These are phyloP conservation scores for Pentalonia nigronervosa DNA, from an alignment of 1,140 invertebrate species.

Conservation along the genomic window DNA sequence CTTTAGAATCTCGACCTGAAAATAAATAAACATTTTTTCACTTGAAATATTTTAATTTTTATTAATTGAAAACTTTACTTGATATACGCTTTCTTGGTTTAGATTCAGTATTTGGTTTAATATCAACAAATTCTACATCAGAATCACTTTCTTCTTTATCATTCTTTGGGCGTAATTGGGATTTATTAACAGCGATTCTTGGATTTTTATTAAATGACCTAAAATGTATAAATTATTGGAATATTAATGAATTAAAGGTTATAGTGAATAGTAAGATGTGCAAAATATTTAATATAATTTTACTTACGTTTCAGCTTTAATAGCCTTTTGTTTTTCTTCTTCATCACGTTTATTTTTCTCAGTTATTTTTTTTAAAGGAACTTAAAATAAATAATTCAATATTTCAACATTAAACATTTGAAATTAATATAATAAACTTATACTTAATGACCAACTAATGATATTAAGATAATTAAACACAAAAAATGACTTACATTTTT, in stretches of 20 bases:
- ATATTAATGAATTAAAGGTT: neutral
- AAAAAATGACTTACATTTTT: slow-evolving; percentile 54
- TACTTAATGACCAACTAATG: neutral
- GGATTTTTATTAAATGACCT: slow-evolving; percentile 59
- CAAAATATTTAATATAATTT: neutral
- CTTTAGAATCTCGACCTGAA: neutral
- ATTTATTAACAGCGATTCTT: slow-evolving; percentile 57
- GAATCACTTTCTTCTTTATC: slow-evolving; percentile 57
- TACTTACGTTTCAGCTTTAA: slow-evolving; percentile 57
- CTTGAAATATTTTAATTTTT: neutral
- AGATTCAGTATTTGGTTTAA: slow-evolving; percentile 30
- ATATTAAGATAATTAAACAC: neutral
- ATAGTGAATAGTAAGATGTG: neutral
- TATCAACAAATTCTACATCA: slow-evolving; percentile 57
- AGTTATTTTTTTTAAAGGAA: slow-evolving; percentile 53
- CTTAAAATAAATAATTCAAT: slow-evolving; percentile 38
- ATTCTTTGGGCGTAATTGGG: slow-evolving; percentile 51
- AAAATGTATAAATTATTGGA: neutral
- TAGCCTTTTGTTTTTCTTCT: slow-evolving; percentile 53
- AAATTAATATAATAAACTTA: neutral
- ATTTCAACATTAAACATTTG: neutral
- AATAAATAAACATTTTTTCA: neutral
- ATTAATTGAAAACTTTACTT: slow-evolving; percentile 35
- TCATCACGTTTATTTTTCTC: slow-evolving; percentile 50
- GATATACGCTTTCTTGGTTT: neutral